These are phyloP conservation scores for Strongylocentrotus purpuratus DNA, from an alignment of 35 echinoderm and acorn worm genomes.

Conservation along the genomic window DNA sequence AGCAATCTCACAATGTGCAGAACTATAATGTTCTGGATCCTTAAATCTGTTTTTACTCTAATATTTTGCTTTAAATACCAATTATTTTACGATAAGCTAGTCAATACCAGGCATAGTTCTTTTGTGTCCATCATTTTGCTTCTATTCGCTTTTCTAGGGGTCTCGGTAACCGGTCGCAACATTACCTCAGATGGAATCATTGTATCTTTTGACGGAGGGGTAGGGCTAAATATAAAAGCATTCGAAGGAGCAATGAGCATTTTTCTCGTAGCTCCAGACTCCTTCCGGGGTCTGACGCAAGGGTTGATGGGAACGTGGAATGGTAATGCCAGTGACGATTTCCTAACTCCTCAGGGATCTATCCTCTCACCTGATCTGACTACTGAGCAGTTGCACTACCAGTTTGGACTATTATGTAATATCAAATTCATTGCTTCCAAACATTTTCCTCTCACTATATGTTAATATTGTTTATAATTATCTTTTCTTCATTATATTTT, in stretches of 20 bases:
- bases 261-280: neutral
- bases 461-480: too few species aligned
- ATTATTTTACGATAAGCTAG: too few species aligned
- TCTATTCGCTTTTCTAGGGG: neutral
- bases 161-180: conserved; percentile 19
- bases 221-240: neutral
- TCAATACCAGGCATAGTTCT: too few species aligned
- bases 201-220: neutral
- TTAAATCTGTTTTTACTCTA: too few species aligned
- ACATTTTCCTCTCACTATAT: too few species aligned
- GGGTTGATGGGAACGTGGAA: conserved; percentile 62
- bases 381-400: too few species aligned
- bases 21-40: too few species aligned
- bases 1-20: too few species aligned
- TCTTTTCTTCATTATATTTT: too few species aligned
- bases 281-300: conserved; percentile 15
- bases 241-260: neutral
- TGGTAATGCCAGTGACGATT: conserved; percentile 44
- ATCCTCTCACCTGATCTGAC: neutral
- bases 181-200: neutral
- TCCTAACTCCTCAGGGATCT: conserved; percentile 24
- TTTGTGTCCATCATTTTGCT: too few species aligned
- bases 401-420: neutral
- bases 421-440: neutral
- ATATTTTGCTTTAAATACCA: too few species aligned